These are phyloP conservation scores for Halichoerus grypus DNA, from an alignment of 2,113 vertebrate genomes.

Conservation along the genomic window DNA sequence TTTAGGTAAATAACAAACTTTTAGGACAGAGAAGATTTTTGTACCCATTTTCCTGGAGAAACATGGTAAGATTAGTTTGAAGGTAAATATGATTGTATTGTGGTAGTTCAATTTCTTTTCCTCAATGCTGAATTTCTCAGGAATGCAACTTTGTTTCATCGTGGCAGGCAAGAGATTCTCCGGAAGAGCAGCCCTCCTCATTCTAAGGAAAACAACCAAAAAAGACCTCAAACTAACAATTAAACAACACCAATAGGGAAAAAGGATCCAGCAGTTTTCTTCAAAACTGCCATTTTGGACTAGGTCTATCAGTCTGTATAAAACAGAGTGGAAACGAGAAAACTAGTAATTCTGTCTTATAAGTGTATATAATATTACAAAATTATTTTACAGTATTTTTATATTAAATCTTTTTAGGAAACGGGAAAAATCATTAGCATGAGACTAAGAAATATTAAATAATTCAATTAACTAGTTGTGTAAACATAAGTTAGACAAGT, in stretches of 20 bases:
- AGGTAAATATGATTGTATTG: not conserved
- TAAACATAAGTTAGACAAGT: not conserved
- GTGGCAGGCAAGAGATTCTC: not conserved
- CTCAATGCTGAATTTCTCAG: not conserved
- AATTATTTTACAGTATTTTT: not conserved
- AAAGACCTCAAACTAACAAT: not conserved
- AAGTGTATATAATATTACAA: not conserved
- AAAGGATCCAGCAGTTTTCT: not conserved
- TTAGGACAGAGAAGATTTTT: not conserved
- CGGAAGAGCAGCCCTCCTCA: not conserved
- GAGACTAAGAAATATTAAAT: not conserved
- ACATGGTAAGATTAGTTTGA: not conserved
- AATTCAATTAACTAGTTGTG: not conserved
- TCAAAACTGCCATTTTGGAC: not conserved
- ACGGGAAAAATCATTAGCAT: not conserved
- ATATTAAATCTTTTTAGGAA: not conserved
- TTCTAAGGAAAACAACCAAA: not conserved
- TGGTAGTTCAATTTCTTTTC: not conserved
- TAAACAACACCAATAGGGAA: not conserved
- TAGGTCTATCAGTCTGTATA: not conserved
- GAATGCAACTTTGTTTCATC: not conserved
- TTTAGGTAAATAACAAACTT: not conserved
- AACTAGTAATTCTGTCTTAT: not conserved
- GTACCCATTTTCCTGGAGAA: not conserved
- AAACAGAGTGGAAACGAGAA: not conserved